Base-by-base conservation (phyloP, 2,113 vertebrate genomes). In the Phycodurus eques region DNA sequence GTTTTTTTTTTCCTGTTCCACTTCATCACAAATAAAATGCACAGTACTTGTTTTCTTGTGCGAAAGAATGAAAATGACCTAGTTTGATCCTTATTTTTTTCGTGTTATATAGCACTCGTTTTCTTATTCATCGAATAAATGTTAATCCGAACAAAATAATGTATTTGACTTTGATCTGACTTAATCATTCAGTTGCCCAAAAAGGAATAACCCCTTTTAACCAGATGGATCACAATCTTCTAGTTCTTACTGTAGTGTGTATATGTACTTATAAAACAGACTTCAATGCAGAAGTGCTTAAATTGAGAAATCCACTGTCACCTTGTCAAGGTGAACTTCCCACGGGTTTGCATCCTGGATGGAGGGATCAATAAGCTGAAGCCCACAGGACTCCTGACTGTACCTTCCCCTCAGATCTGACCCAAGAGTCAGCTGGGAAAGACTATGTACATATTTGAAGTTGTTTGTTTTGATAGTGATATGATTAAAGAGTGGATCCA, bases 341-440 rank as follows among this genome's bases (percentile, higher is more conserved):
- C 94, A 5, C 92, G 96, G 8, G 92, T 99, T 82, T 98, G 96
- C 79, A 95, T 96, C 86, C 85, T 99, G 72, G 98, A 99, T 39
- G 97, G 96, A 60, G 98, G 98, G 53, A 98, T 99, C 87, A 98
- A 96, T 93, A 99, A 97, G 87, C 94, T 99, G 91, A 99, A 96
- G 87, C 94, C 93, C 53, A 99, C 98, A 2, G 96, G 98, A 68
- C 93, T 99, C 74, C 94, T 99, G 54, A 99, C 96, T 0, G 93
- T 99, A 62, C 96, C 97, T 2, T 99, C 98, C 39, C 97, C 98
- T 20, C 96, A 99, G 74, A 99, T 99, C 80, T 99, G 89, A 96
- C 67, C 39, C 17, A 5, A 39, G 31, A 59, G 46, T 47, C 64
- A 22, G 1, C 4, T 22, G 13, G 17, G 33, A 67, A 65, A 69